These are phyloP conservation scores for Aurelia aurita DNA, from an alignment of 30 jellyfish, hydroid and myxozoan genomes.

Conservation along the genomic window DNA sequence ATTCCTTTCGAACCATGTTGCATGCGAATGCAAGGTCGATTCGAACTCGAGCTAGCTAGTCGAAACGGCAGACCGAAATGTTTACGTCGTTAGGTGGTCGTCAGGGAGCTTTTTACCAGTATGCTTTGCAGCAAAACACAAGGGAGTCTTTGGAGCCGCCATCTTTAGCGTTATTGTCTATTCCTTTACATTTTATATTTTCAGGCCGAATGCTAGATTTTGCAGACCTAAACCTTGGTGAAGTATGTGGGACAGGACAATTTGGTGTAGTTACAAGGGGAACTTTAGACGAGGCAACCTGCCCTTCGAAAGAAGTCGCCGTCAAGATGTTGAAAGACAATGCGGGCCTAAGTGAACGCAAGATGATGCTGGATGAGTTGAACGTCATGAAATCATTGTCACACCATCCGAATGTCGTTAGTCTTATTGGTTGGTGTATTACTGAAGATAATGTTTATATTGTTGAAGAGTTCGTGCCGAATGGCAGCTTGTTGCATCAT, in stretches of 20 bases:
- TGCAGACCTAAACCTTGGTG: conserved; percentile 58
- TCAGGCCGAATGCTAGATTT: conserved; percentile 24
- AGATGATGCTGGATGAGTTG: conserved; percentile 81
- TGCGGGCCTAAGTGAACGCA: conserved; percentile 66
- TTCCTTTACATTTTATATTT: background rate
- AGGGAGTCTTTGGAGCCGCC: too few species aligned
- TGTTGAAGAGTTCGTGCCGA: conserved; percentile 80
- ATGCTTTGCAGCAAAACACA: too few species aligned
- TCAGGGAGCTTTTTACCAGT: too few species aligned
- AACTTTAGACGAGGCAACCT: conserved; percentile 26
- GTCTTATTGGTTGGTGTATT: conserved; percentile 91
- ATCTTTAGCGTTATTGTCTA: too few species aligned
- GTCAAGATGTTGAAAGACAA: conserved; percentile 65
- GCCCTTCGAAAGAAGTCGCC: conserved; percentile 27
- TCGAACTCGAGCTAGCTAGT: too few species aligned
- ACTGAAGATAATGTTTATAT: conserved; percentile 91
- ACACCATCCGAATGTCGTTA: conserved; percentile 87
- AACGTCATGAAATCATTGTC: conserved; percentile 78
- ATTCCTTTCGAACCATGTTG: too few species aligned
- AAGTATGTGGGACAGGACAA: conserved; percentile 43
- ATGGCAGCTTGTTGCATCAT: conserved; percentile 80
- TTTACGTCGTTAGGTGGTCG: too few species aligned
- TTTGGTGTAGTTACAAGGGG: conserved; percentile 62
- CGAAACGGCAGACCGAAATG: too few species aligned
- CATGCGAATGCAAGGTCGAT: too few species aligned